Conservation (phyloP, 2,113 vertebrate genomes). For the Dipodomys spectabilis region DNA sequence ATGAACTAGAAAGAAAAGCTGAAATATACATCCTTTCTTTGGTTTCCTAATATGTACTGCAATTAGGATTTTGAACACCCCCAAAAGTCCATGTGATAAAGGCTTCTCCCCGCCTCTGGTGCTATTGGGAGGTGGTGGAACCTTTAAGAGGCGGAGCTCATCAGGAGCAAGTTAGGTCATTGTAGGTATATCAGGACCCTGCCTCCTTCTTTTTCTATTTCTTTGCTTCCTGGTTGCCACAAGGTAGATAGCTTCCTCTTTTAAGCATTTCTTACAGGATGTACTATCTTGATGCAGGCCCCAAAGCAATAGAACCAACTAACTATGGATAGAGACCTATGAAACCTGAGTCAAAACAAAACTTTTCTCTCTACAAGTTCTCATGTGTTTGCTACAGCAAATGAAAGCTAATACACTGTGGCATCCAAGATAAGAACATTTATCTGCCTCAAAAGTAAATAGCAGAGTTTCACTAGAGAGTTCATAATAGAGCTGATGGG, state of each 20-base stretch:
- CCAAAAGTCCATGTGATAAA: background rate
- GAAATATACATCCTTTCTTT: background rate
- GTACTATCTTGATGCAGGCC: background rate
- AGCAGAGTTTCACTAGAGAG: background rate
- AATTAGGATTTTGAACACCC: background rate
- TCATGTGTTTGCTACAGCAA: background rate
- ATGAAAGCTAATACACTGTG: background rate
- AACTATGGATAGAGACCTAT: background rate
- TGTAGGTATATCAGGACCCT: background rate
- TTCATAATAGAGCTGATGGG: background rate
- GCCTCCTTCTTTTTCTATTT: background rate
- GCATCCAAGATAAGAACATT: background rate
- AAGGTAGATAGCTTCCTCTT: background rate
- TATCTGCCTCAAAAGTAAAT: constrained; percentile 20
- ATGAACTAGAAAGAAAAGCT: background rate
- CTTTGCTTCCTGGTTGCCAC: background rate
- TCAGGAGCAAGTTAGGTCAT: background rate
- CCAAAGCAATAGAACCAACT: background rate
- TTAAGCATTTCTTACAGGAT: background rate
- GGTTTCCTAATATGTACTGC: background rate
- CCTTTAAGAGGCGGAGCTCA: background rate
- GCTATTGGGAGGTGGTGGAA: background rate
- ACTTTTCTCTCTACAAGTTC: background rate
- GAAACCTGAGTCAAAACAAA: background rate
- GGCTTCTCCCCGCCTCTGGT: background rate